phyloP scores from a whole-genome alignment of 2,113 vertebrate genomes.

The Mustela nigripes region DNA sequence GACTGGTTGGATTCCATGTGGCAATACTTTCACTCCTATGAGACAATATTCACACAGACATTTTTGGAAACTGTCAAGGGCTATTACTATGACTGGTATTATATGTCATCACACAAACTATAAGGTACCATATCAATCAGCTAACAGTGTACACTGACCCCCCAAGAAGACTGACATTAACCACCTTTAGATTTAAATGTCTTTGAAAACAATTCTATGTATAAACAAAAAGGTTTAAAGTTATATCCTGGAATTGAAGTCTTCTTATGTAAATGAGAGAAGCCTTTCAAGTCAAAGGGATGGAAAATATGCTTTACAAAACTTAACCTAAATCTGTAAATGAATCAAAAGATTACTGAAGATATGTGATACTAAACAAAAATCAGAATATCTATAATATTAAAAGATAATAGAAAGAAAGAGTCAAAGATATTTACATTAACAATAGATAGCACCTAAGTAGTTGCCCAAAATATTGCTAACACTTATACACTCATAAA shows the following conservation, averaged over 20 bases:
- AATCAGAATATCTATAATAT: neutral
- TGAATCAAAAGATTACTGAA: constrained; percentile 26
- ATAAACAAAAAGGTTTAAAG: constrained; percentile 39
- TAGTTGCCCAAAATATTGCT: neutral
- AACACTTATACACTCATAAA: constrained; percentile 28
- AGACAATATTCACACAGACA: neutral
- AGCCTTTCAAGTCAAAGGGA: neutral
- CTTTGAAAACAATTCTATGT: constrained; percentile 25
- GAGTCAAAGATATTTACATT: constrained; percentile 29
- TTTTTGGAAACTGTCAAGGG: neutral
- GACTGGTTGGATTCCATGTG: neutral
- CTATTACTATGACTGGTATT: neutral
- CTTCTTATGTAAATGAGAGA: neutral
- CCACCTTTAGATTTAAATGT: neutral
- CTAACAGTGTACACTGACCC: neutral
- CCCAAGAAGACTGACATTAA: constrained; percentile 2
- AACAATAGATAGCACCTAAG: neutral
- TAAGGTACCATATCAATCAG: neutral
- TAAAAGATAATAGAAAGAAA: constrained; percentile 47
- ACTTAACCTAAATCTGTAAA: constrained; percentile 32
- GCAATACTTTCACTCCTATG: neutral
- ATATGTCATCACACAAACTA: constrained; percentile 8
- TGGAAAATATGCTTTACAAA: constrained; percentile 51
- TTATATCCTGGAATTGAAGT: neutral
- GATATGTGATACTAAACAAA: constrained; percentile 37